Base-by-base conservation (phyloP, 1,140 invertebrate species). In the Mamestra configurata region DNA sequence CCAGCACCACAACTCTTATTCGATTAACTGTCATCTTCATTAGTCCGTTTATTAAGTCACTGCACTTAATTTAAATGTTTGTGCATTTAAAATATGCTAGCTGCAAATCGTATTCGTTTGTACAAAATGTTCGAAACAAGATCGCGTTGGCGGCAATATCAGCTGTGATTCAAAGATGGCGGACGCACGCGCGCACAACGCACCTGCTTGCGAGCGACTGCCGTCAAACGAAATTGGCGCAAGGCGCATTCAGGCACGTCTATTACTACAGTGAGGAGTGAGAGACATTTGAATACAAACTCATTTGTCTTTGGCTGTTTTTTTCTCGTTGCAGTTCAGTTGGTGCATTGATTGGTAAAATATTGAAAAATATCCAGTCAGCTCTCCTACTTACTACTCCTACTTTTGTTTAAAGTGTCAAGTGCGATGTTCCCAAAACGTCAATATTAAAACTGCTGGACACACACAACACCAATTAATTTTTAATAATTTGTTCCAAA, bases 1-100 rank as follows among this genome's bases (percentile, higher is more conserved):
- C 97, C 79, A 97, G 95, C 85, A 97, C 96, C 89, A 97, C 97
- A 85, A 97, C 96, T 90, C 96, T 96, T 93, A 97, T 97, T 93
- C 96, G 96, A 94, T 96, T 97, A 83, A 97, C 92, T 84, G 93
- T 95, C 92, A 94, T 94, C 89, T 94, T 93, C 92, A 93, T 94
- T 84, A 82, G 84, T 91, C 84, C 83, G 82, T 85, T 77, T 68
- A 73, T 24, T 70, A 78, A 64, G 57, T 83, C 91, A 93, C 92
- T 89, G 72, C 87, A 92, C 92, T 88, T 27, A 77, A 59, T 66
- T 77, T 79, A 71, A 87, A 88, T 86, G 79, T 84, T 72, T 86
- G 79, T 81, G 73, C 90, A 88, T 88, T 73, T 80, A 89, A 82
- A 66, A 40, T 79, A 46, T 71, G 55, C 59, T 35, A 37, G 57